Evolutionary conservation across 2,888 invertebrate species (phyloP).

Genomic region (Temnothorax unifasciatus): DNA sequence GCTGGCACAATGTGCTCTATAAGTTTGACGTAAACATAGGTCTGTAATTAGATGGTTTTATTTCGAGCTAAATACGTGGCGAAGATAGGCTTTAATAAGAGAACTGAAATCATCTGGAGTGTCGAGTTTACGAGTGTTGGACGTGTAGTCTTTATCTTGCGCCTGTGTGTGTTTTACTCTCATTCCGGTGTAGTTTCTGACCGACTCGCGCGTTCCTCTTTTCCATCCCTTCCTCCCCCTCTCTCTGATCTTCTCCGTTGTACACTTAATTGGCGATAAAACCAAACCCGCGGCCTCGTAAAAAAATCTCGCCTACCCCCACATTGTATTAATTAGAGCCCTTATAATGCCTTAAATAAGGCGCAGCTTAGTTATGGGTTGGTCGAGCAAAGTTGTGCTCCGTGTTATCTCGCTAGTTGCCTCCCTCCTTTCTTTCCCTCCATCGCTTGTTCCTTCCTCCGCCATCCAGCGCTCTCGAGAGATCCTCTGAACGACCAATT

Average conservation of each 20-base stretch:
- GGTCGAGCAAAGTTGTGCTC: slow-evolving; percentile 77
- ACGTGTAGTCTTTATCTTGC: background rate
- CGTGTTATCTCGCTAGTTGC: slow-evolving; percentile 80
- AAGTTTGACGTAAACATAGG: slow-evolving; percentile 14
- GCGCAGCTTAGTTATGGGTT: slow-evolving; percentile 82
- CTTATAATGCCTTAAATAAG: slow-evolving; percentile 82
- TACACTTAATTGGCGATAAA: slow-evolving; percentile 84
- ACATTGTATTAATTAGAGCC: slow-evolving; percentile 85
- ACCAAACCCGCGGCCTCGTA: slow-evolving; percentile 81
- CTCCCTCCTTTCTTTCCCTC: slow-evolving; percentile 54
- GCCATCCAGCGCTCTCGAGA: slow-evolving; percentile 57
- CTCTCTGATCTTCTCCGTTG: slow-evolving; percentile 45
- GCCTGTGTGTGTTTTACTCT: background rate
- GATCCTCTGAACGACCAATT: slow-evolving; percentile 81
- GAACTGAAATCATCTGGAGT: background rate
- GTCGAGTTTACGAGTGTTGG: slow-evolving; percentile 16
- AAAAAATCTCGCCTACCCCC: slow-evolving; percentile 83
- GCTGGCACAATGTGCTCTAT: background rate
- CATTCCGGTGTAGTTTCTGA: slow-evolving; percentile 4
- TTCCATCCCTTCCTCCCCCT: slow-evolving; percentile 52
- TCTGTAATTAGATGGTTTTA: slow-evolving; percentile 26
- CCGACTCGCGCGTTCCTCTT: slow-evolving; percentile 22
- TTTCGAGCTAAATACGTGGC: slow-evolving; percentile 7
- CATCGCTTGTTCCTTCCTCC: slow-evolving; percentile 8
- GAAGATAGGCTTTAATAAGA: background rate